Percentiles rank a stretch among this genome's conserved stretches.
phyloP scores from a whole-genome alignment of 2,888 invertebrate genomes.

The Lepidocyrtoides sp. region DNA sequence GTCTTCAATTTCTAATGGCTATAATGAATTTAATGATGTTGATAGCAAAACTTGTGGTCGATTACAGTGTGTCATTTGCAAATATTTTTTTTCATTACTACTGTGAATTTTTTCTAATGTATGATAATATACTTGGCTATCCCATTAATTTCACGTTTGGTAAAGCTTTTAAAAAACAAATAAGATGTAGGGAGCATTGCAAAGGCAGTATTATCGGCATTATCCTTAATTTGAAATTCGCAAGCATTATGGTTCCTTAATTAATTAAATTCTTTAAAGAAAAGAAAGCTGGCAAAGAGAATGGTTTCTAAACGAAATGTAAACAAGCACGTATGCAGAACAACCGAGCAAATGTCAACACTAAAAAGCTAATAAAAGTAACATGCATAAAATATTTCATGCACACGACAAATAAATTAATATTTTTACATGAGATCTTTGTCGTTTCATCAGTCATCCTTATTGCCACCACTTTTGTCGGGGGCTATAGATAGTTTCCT shows the following conservation, averaged over 20 bases:
- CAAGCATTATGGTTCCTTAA: slow-evolving; percentile 54
- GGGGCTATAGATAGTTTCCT: not conserved
- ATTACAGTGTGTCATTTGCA: slow-evolving; percentile 51
- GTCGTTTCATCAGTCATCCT: not conserved
- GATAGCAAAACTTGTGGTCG: slow-evolving; percentile 37
- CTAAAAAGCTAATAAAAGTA: not conserved
- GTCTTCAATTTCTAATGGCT: not conserved
- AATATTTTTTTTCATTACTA: slow-evolving; percentile 43
- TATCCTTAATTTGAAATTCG: slow-evolving; percentile 31
- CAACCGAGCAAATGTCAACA: not conserved
- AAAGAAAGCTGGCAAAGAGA: slow-evolving; percentile 48
- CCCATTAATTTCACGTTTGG: not conserved
- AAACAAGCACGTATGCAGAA: not conserved
- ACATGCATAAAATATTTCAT: not conserved
- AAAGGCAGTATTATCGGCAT: not conserved
- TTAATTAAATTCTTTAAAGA: slow-evolving; percentile 68
- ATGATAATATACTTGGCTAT: not conserved
- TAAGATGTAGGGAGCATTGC: too few species aligned
- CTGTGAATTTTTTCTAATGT: not conserved
- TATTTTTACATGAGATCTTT: slow-evolving; percentile 7
- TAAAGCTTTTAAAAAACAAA: not conserved
- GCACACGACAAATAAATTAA: not conserved
- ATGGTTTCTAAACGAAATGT: not conserved
- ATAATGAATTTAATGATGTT: not conserved
- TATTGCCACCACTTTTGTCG: not conserved